Conservation (phyloP, 1,140 invertebrate species). For the Ceratosolen fusciceps region DNA sequence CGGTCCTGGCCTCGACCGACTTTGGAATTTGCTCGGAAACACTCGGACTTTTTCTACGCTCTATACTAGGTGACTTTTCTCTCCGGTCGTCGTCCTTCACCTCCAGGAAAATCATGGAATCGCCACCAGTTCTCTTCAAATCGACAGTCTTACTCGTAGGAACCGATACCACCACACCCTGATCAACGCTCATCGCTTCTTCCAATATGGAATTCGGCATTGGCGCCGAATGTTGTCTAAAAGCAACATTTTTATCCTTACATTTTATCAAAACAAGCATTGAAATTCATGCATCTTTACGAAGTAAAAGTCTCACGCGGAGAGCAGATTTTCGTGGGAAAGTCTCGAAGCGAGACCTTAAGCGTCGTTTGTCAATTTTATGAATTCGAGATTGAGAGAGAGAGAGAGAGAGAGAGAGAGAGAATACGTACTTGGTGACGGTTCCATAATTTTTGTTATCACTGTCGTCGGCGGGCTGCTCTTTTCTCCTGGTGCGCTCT, state of each 20-base stretch:
- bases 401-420: background rate
- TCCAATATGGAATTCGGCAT: constrained; percentile 62
- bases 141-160: constrained; percentile 55
- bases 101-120: constrained; percentile 48
- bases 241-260: constrained; percentile 15
- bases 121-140: constrained; percentile 54
- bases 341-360: no score
- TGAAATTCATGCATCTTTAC: no score
- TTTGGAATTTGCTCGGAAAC: background rate
- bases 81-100: constrained; percentile 55
- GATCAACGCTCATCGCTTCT: constrained; percentile 64
- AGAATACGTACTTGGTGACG: constrained; percentile 40
- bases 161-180: constrained; percentile 49
- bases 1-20: background rate
- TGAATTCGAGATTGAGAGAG: no score
- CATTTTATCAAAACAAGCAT: background rate
- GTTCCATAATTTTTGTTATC: constrained; percentile 58
- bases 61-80: constrained; percentile 58
- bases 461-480: constrained; percentile 56
- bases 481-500: constrained; percentile 70
- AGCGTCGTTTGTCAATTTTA: no score
- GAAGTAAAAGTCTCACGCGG: no score
- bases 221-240: constrained; percentile 63
- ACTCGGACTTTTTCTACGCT: constrained; percentile 58
- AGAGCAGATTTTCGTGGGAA: background rate